Percentiles rank a stretch among this genome's conserved stretches.
Conservation (phyloP, 2,113 vertebrate genomes). For the Loxodonta africana region DNA sequence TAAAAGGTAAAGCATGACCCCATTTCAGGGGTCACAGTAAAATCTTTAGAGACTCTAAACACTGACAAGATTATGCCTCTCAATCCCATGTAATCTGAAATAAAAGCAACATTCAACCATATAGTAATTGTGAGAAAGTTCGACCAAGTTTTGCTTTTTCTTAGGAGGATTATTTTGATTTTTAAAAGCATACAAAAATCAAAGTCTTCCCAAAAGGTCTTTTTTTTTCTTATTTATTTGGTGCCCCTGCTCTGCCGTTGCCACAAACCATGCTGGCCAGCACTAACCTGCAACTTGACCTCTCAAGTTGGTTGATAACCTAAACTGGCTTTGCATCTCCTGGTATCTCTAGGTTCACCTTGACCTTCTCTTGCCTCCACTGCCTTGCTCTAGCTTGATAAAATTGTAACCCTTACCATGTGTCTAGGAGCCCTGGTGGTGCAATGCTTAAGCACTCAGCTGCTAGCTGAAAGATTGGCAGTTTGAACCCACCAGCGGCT, state of each 20-base stretch:
- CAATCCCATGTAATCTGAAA: conserved; percentile 3
- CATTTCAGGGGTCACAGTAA: neutral
- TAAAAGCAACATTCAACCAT: conserved; percentile 54
- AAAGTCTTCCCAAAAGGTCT: neutral
- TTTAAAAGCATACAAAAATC: conserved; percentile 38
- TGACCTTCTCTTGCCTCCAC: neutral
- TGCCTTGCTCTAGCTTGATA: neutral
- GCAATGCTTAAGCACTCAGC: neutral
- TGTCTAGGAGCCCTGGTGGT: neutral
- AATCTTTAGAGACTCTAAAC: conserved; percentile 5
- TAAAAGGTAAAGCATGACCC: neutral
- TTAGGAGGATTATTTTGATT: neutral
- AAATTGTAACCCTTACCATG: neutral
- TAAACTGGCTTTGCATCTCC: neutral
- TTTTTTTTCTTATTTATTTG: neutral
- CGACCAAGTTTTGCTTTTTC: conserved; percentile 32
- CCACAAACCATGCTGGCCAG: neutral
- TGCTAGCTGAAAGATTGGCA: neutral
- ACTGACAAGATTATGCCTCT: conserved; percentile 44
- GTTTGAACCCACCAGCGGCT: neutral
- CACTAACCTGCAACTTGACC: neutral
- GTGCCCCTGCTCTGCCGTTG: no score
- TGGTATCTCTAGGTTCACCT: no score
- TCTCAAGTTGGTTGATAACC: neutral
- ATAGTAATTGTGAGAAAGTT: conserved; percentile 31